Base-by-base conservation (phyloP, 1,140 invertebrate genomes). In the Carcinoscorpius rotundicauda region DNA sequence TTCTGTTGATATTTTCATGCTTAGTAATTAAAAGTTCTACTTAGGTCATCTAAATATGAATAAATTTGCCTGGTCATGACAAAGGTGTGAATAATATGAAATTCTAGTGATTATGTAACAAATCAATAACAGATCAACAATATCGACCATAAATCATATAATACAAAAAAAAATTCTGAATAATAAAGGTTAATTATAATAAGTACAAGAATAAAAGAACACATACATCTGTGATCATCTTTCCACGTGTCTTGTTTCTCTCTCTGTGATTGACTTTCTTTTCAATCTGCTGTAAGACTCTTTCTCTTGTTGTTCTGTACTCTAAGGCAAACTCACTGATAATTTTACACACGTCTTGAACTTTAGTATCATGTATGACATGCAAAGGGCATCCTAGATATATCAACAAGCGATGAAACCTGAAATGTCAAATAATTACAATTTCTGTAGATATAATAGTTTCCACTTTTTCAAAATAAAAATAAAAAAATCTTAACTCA, bases 251-350 rank as follows among this genome's bases (percentile, higher is more conserved):
- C 81, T 98, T 98, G 76, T 97, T 98, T 69, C 97, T 82, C 76
- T 99, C 96, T 63, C 79, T 72, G 65, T 82, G 79, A 66, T 81
- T 82, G 52, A 77, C 77, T 93, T 96, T 96, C 81, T 98, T 97
- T 77, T 97, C 90, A 51, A 94, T 77, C 77, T 98, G 95, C 77
- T 98, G 93, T 60, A 97, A 79, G 8, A 99, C 93, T 66, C 95
- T 84, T 73, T 98, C 96, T 59, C 96, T 80, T 0, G 95, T 98
- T 10, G 97, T 99, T 65, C 96, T 81, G 76, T 98, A 99, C 78
- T 99, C 97, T 51, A 99, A 79, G 8, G 97, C 91, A 78, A 99
- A 99, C 79, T 99, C 97, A n/a, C 92, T 96, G 49, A 99, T 84
- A 6, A 92, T 87, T 74, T 93, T 89, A 75, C 94, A 93, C 68